Evolutionary conservation across 2,888 invertebrate genomes (phyloP).

Genomic region (Lasius platythorax): DNA sequence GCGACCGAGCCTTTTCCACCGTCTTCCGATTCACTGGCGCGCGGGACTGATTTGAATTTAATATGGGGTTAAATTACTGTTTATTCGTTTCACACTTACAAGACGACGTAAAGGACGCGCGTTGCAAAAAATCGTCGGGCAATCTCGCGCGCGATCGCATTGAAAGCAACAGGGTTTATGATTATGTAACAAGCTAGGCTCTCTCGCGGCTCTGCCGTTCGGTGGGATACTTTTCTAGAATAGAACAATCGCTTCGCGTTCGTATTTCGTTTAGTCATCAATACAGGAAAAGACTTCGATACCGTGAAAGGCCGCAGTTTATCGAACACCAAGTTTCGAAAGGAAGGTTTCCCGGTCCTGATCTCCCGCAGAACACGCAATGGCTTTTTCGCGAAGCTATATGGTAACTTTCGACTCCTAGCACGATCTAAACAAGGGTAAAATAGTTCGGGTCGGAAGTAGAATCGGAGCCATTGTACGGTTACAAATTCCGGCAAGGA

Average conservation of each 20-base stretch:
- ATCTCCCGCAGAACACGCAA: neutral
- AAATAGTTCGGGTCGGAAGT: slow-evolving; percentile 12
- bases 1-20: slow-evolving; percentile 55
- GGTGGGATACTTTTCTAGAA: slow-evolving; percentile 21
- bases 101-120: neutral
- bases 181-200: slow-evolving; percentile 16
- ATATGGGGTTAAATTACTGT: slow-evolving; percentile 81
- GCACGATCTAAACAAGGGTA: slow-evolving; percentile 22
- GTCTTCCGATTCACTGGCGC: slow-evolving; percentile 56
- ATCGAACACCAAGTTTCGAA: slow-evolving; percentile 11
- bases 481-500: slow-evolving; percentile 7
- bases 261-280: slow-evolving; percentile 28
- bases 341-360: neutral
- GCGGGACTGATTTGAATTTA: slow-evolving; percentile 81
- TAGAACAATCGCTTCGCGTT: slow-evolving; percentile 28
- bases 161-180: slow-evolving; percentile 39
- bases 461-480: slow-evolving; percentile 18
- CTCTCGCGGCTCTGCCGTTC: neutral
- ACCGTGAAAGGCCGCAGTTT: neutral
- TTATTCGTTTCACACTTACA: slow-evolving; percentile 66
- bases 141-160: neutral
- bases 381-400: neutral
- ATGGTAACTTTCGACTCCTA: slow-evolving; percentile 5
- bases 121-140: slow-evolving; percentile 10
- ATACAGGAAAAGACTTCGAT: slow-evolving; percentile 21